Conservation (phyloP, 2,888 invertebrate genomes). For the Rhynchonema sp. region DNA sequence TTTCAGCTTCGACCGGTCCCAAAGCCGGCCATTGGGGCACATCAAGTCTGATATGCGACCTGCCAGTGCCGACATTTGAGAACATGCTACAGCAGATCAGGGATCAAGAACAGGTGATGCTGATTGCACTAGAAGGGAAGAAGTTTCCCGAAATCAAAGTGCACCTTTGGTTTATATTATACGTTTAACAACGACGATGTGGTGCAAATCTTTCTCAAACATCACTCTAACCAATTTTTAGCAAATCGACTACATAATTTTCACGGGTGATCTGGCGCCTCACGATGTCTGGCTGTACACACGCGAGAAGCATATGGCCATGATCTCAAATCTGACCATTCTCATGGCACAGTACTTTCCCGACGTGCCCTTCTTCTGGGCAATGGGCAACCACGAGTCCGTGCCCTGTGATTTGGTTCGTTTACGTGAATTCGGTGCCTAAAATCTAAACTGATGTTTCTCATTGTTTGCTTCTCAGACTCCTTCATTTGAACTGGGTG, state of each 20-base stretch:
- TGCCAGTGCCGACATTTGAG: conserved; percentile 69
- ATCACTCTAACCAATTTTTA: too few species aligned
- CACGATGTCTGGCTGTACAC: conserved; percentile 77
- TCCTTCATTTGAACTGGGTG: conserved; percentile 12
- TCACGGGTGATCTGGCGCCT: conserved; percentile 85
- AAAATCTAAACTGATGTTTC: too few species aligned
- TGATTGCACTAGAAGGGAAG: too few species aligned
- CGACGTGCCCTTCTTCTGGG: conserved; percentile 62
- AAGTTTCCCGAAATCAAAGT: conserved; percentile 4
- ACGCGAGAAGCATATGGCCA: conserved; percentile 8
- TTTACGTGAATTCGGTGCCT: conserved; percentile 8
- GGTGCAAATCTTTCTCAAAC: too few species aligned
- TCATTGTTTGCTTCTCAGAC: too few species aligned
- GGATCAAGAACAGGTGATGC: conserved; percentile 14
- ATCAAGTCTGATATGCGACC: conserved; percentile 51
- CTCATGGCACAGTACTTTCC: conserved; percentile 42
- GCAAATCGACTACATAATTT: conserved; percentile 47
- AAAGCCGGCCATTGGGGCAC: not conserved
- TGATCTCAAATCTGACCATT: conserved; percentile 7
- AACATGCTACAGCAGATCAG: conserved; percentile 46
- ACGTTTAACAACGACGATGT: too few species aligned
- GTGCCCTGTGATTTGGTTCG: conserved; percentile 76
- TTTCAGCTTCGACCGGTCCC: not conserved
- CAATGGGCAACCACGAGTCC: conserved; percentile 81
- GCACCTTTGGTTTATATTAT: too few species aligned